Conservation (phyloP, 2,888 invertebrate species). For the Mimas tiliae region DNA sequence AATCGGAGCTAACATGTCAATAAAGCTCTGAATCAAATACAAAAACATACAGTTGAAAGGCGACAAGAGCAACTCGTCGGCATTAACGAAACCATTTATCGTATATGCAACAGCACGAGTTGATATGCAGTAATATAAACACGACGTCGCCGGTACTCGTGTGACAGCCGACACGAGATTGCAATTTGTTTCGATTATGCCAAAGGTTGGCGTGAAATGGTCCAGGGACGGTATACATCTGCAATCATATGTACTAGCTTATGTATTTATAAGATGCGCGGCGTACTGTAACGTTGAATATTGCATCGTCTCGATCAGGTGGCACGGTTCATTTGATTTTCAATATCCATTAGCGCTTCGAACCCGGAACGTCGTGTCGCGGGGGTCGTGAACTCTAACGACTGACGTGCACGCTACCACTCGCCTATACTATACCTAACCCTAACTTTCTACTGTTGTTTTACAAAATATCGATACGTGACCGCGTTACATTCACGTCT, state of each 20-base stretch:
- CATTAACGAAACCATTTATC: constrained; percentile 10
- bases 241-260: not conserved
- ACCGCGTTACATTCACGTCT: not conserved
- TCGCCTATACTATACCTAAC: no score
- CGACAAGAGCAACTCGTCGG: constrained; percentile 8
- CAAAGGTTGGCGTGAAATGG: constrained; percentile 18
- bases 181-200: constrained; percentile 20
- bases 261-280: constrained; percentile 18
- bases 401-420: not conserved
- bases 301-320: constrained; percentile 12
- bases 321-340: constrained; percentile 18
- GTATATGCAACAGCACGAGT: constrained; percentile 5
- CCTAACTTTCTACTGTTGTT: constrained; percentile 3
- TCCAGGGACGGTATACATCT: constrained; percentile 13
- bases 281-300: constrained; percentile 8
- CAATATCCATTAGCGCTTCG: constrained; percentile 7
- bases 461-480: not conserved
- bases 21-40: not conserved
- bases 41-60: not conserved
- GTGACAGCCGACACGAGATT: constrained; percentile 20
- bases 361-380: constrained; percentile 2
- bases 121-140: constrained; percentile 22
- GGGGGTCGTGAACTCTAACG: not conserved
- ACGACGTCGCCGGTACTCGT: not conserved
- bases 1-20: constrained; percentile 7